phyloP scores from a whole-genome alignment of 2,888 invertebrate genomes.

The Diadromus collaris region DNA sequence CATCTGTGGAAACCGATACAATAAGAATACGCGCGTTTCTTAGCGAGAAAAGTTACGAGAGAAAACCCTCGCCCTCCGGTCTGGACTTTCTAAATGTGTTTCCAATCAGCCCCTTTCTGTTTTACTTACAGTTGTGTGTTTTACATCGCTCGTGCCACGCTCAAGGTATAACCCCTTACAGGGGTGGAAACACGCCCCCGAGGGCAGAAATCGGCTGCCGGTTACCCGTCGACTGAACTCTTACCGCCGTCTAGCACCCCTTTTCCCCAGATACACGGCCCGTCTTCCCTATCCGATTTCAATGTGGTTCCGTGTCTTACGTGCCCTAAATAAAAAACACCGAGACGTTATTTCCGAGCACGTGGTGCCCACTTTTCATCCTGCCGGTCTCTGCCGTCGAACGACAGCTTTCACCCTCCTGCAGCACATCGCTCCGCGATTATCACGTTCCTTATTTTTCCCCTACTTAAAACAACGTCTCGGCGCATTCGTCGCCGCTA shows the following conservation, averaged over 20 bases:
- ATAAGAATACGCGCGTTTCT: no score
- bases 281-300: conserved; percentile 77
- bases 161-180: conserved; percentile 9
- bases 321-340: conserved; percentile 78
- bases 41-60: no score
- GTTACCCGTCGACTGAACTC: not conserved
- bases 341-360: conserved; percentile 71
- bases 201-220: not conserved
- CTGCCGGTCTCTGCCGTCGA: conserved; percentile 30
- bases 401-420: conserved; percentile 23
- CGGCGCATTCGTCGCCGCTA: not conserved
- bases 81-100: not conserved
- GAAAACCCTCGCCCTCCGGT: not conserved
- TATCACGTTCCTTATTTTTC: conserved; percentile 25
- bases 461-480: not conserved
- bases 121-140: not conserved
- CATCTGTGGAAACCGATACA: no score
- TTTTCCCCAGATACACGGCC: not conserved
- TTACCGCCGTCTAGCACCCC: conserved; percentile 1
- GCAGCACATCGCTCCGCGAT: conserved; percentile 13
- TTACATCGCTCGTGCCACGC: not conserved
- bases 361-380: conserved; percentile 72
- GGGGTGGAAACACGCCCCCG: not conserved
- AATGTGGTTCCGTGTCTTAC: conserved; percentile 76
- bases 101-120: not conserved